phyloP scores from a whole-genome alignment of 2,888 invertebrate genomes.

The Dasypolia templi region DNA sequence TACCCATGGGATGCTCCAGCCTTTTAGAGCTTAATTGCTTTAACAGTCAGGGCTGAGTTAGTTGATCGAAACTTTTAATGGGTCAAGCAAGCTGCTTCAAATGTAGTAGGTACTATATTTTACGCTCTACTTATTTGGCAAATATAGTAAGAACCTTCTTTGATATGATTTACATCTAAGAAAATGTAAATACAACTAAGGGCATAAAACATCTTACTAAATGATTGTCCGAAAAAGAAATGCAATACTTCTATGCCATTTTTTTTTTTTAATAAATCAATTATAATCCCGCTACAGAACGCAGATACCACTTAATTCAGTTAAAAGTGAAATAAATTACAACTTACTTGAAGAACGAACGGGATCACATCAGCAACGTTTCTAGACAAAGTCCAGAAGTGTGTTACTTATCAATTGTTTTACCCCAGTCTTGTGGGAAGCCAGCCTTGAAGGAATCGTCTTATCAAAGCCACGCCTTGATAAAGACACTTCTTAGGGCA shows the following conservation, averaged over 20 bases:
- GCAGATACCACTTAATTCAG: not conserved
- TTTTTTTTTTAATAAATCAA: not conserved
- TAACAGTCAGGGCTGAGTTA: not conserved
- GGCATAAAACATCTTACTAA: not conserved
- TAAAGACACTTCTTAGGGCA: not conserved
- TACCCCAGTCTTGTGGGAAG: conserved; percentile 18
- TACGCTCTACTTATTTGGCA: not conserved
- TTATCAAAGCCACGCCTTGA: not conserved
- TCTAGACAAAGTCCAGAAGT: conserved; percentile 35
- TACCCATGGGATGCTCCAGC: not conserved
- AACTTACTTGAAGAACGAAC: not conserved
- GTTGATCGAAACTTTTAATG: not conserved
- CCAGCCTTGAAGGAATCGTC: not conserved
- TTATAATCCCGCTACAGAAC: not conserved
- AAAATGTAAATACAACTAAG: not conserved
- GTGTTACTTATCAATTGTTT: conserved; percentile 34
- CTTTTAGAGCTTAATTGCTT: not conserved
- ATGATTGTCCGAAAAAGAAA: not conserved
- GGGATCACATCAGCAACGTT: not conserved
- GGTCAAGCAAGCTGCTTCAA: not conserved
- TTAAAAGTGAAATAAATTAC: not conserved
- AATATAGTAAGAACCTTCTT: not conserved
- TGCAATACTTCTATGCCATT: not conserved
- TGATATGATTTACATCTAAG: not conserved
- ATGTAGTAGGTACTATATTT: not conserved